Percentiles rank a stretch among this genome's conserved stretches.
Conservation (phyloP, 2,888 invertebrate genomes). For the Rhorus exstirpatorius region DNA sequence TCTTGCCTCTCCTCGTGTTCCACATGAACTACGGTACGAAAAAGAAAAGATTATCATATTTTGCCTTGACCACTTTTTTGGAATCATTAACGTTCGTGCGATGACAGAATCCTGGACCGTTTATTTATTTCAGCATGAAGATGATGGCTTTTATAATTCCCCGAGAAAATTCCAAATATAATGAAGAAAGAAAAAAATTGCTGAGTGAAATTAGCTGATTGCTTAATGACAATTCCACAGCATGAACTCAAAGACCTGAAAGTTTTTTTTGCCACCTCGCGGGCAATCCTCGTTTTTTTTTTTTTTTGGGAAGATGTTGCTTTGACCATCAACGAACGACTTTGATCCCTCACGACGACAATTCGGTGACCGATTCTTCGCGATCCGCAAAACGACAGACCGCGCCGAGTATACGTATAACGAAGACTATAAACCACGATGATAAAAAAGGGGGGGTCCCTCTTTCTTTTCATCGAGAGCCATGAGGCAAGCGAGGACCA, state of each 20-base stretch:
- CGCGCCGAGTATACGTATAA: constrained; percentile 47
- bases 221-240: constrained; percentile 4
- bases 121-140: constrained; percentile 58
- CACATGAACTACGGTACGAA: constrained; percentile 25
- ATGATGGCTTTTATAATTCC: constrained; percentile 47
- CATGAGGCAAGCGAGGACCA: constrained; percentile 49
- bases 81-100: constrained; percentile 35
- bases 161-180: background rate
- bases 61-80: constrained; percentile 25
- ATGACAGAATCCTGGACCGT: constrained; percentile 24
- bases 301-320: background rate
- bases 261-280: background rate
- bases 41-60: constrained; percentile 22
- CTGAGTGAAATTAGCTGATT: constrained; percentile 28
- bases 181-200: background rate
- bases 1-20: constrained; percentile 26
- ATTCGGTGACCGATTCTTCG: constrained; percentile 25
- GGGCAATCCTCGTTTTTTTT: background rate
- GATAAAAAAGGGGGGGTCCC: constrained; percentile 60
- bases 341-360: background rate
- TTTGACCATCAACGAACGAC: no score
- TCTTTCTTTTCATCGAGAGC: constrained; percentile 44
- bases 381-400: constrained; percentile 48
- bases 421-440: constrained; percentile 67
- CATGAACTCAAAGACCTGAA: background rate